phyloP scores from a whole-genome alignment of 2,888 invertebrate species.

The Acleris cristana region DNA sequence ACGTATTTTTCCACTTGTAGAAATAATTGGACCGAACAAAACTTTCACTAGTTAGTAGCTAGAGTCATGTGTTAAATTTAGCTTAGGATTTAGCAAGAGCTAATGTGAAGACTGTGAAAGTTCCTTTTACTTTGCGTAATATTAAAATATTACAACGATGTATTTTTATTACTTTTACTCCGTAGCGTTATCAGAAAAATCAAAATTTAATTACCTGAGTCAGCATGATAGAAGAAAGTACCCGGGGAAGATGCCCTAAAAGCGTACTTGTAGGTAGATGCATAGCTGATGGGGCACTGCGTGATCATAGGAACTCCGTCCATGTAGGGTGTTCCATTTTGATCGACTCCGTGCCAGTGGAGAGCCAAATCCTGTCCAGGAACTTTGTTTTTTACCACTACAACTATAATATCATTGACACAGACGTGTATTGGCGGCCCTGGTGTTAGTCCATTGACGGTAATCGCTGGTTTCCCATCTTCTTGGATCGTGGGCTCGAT shows the following conservation, averaged over 20 bases:
- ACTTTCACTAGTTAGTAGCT: constrained; percentile 18
- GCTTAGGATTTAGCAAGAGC: background rate
- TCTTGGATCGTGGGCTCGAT: constrained; percentile 63
- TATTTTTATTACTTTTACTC: background rate
- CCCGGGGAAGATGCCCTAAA: constrained; percentile 87
- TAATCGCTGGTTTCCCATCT: constrained; percentile 60
- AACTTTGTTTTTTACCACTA: constrained; percentile 88
- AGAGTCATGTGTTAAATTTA: constrained; percentile 10
- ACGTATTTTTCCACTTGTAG: background rate
- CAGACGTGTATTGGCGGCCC: constrained; percentile 86
- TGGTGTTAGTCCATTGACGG: constrained; percentile 69
- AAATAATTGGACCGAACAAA: constrained; percentile 16
- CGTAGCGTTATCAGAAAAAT: background rate
- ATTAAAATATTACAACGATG: background rate
- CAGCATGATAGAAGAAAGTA: constrained; percentile 89
- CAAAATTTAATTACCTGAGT: constrained; percentile 77
- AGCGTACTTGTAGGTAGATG: constrained; percentile 88
- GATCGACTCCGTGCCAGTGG: constrained; percentile 90
- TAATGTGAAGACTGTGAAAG: constrained; percentile 10
- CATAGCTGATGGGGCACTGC: constrained; percentile 88
- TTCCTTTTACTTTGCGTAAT: constrained; percentile 1
- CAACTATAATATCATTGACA: constrained; percentile 88
- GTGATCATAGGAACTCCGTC: constrained; percentile 91
- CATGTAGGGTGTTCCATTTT: constrained; percentile 87
- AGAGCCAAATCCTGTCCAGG: constrained; percentile 87